A percentile compares a stretch with the other conserved stretches of the same genome.
Evolutionary conservation across 1,140 invertebrate genomes (phyloP).

Genomic region (Solen grandis): DNA sequence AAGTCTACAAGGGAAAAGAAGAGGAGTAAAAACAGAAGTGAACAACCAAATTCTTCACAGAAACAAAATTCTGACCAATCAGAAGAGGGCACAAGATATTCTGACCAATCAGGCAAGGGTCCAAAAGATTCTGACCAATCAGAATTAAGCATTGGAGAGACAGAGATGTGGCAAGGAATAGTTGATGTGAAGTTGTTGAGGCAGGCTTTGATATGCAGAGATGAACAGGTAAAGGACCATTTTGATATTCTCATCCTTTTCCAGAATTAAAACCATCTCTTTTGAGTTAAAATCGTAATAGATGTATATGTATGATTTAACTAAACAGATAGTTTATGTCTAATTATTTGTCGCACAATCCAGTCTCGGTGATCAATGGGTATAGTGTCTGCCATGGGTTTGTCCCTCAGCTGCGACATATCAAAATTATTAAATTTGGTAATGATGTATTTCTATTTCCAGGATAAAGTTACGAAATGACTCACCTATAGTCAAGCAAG

Average conservation of each 20-base stretch:
- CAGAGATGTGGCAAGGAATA: slow-evolving; percentile 76
- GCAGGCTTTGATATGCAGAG: slow-evolving; percentile 76
- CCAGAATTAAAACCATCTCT: neutral
- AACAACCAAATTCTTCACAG: neutral
- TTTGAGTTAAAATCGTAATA: neutral
- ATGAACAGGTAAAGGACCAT: slow-evolving; percentile 79
- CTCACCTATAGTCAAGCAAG: too few species aligned
- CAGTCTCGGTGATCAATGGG: neutral
- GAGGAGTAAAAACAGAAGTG: neutral
- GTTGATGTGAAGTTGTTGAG: slow-evolving; percentile 77
- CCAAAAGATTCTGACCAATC: neutral
- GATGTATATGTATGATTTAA: neutral
- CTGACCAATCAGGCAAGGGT: neutral
- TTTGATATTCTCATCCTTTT: neutral
- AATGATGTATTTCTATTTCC: too few species aligned
- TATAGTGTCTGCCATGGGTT: neutral
- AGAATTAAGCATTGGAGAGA: slow-evolving; percentile 12
- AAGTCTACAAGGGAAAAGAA: neutral
- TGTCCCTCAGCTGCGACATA: neutral
- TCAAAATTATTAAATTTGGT: too few species aligned
- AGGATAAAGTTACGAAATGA: too few species aligned
- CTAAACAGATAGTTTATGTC: neutral
- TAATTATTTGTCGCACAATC: neutral
- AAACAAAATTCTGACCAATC: neutral
- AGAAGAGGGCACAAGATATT: neutral